Percentiles rank a stretch among this genome's conserved stretches.
Conservation (phyloP, 1,140 invertebrate genomes). For the Prorops nasuta region DNA sequence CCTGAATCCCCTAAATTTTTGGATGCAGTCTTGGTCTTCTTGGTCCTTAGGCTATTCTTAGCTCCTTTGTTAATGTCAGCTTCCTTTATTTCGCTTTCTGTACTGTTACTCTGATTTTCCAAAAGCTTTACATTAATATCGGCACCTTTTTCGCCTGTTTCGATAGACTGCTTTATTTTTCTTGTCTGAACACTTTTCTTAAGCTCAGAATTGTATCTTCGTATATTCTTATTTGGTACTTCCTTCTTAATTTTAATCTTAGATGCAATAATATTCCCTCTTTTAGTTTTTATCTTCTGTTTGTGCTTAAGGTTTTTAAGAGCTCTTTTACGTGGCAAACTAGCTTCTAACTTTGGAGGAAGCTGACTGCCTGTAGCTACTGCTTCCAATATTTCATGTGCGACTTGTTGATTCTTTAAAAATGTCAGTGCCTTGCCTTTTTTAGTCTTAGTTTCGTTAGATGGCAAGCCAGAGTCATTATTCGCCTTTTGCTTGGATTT, state of each 20-base stretch:
- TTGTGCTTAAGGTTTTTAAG: conserved; percentile 44
- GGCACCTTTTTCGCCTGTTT: conserved; percentile 1
- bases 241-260: conserved; percentile 47
- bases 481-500: conserved; percentile 54
- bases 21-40: conserved; percentile 32
- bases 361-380: conserved; percentile 44
- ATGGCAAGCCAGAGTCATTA: conserved; percentile 43
- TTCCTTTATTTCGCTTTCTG: conserved; percentile 24
- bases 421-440: conserved; percentile 38
- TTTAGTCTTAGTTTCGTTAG: conserved; percentile 40
- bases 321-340: conserved; percentile 47
- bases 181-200: conserved; percentile 36
- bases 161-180: conserved; percentile 18
- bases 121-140: conserved; percentile 7
- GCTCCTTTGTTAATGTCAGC: conserved; percentile 27
- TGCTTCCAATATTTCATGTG: conserved; percentile 37
- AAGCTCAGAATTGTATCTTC: conserved; percentile 31
- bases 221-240: conserved; percentile 44
- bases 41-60: conserved; percentile 43
- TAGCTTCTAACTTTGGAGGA: conserved; percentile 45
- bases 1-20: conserved; percentile 11
- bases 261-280: conserved; percentile 33
- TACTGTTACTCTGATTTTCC: conserved; percentile 21
- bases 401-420: conserved; percentile 42
- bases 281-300: conserved; percentile 42